phyloP scores from a whole-genome alignment of 64 coral and sea anemone genomes.

The Montipora cactus region DNA sequence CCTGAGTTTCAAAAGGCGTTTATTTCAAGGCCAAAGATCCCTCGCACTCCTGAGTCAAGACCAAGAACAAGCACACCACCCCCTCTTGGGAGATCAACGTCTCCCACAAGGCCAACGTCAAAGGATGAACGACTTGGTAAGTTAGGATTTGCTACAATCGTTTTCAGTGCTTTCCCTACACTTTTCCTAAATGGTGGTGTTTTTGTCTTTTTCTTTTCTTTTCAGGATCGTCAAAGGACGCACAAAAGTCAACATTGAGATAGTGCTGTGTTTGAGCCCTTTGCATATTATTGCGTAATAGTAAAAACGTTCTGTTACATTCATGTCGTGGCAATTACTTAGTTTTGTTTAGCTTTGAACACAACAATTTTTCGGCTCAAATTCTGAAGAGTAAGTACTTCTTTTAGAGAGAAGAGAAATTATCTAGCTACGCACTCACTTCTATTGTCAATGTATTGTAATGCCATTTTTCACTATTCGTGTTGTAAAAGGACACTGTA shows the following conservation, averaged over 20 bases:
- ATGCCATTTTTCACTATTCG: no score
- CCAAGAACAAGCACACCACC: conserved; percentile 41
- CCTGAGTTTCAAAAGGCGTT: conserved; percentile 27
- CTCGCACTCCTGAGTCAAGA: conserved; percentile 33
- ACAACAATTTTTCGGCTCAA: no score
- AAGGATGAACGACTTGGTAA: conserved; percentile 31
- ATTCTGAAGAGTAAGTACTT: no score
- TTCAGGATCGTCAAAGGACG: background rate
- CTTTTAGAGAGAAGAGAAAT: no score
- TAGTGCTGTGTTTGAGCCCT: background rate
- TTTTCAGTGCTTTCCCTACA: no score
- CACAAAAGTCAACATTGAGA: background rate
- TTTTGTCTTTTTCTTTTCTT: background rate
- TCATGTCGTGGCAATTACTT: no score
- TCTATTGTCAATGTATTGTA: no score
- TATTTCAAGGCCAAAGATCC: conserved; percentile 57
- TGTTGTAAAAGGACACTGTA: no score
- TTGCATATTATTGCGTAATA: no score
- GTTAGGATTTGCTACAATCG: background rate
- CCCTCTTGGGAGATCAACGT: conserved; percentile 52
- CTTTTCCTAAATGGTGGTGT: background rate
- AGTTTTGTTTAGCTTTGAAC: no score
- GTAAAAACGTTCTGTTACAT: no score
- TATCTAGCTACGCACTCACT: no score
- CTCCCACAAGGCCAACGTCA: conserved; percentile 56